Conservation (phyloP, 2,888 invertebrate species). For the Alcis repandata region DNA sequence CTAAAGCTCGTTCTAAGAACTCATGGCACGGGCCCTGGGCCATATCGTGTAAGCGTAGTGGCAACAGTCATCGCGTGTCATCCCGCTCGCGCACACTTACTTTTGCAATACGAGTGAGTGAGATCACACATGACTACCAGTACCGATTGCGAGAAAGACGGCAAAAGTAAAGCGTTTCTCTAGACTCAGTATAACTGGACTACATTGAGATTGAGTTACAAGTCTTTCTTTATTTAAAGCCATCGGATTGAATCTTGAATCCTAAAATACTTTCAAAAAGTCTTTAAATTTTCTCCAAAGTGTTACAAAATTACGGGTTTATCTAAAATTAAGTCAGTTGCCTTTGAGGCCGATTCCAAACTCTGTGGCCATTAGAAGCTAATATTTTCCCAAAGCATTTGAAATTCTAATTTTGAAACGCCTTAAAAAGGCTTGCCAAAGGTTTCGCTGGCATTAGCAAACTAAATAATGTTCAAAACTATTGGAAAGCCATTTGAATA, state of each 20-base stretch:
- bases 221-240: not conserved
- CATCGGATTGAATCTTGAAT: not conserved
- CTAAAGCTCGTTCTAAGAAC: too few species aligned
- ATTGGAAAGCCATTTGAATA: conserved; percentile 19
- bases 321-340: conserved; percentile 38
- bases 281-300: conserved; percentile 18
- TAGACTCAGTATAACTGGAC: too few species aligned
- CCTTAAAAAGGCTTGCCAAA: conserved; percentile 29
- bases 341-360: conserved; percentile 13
- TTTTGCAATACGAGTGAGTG: too few species aligned
- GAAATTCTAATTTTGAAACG: conserved; percentile 40
- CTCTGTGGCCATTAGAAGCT: conserved; percentile 30
- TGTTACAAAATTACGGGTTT: conserved; percentile 32
- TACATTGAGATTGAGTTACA: too few species aligned
- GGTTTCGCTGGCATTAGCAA: conserved; percentile 35
- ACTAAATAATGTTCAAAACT: conserved; percentile 40
- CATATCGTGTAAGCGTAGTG: too few species aligned
- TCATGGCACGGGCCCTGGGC: too few species aligned
- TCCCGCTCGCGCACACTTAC: too few species aligned
- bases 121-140: too few species aligned
- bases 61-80: too few species aligned
- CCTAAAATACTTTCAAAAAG: conserved; percentile 16
- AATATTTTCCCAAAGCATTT: conserved; percentile 41
- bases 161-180: too few species aligned
- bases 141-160: too few species aligned